Base-by-base conservation (phyloP, 2,797 vertebrate species). In the Parauchenoglanis punctatus region DNA sequence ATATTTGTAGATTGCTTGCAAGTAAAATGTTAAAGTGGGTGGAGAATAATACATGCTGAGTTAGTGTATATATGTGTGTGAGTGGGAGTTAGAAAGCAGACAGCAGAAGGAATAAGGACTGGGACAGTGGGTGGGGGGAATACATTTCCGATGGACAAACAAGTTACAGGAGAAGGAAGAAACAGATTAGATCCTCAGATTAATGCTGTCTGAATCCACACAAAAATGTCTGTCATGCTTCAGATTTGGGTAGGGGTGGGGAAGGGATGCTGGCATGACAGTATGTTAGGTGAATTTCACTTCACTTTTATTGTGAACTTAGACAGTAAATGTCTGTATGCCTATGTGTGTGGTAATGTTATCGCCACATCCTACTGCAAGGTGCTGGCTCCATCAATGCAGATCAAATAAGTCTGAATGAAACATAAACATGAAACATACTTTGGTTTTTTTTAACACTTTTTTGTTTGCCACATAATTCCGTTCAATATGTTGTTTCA, bases 121-220 rank as follows among this genome's bases (percentile, higher is more conserved):
- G 80, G 81, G 88, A 75, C 87, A 77, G 86, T 86, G 68, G 84
- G 61, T 73, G 63, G 85, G 68, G 80, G 56, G 76, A 86, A 85
- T 54, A 81, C 89, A 88, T 90, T 84, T 85, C 88, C 61, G 4
- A 85, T 83, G 40, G 35, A 85, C 89, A 93, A 94, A 92, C 91
- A 93, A 88, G 88, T 49, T 25, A 12, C 59, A 91, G 31, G 25
- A 68, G 25, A 63, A 78, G 67, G 40, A 78, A 72, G n/a, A 25
- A 61, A 35, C 54, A 75, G 85, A 85, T 87, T 44, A 83, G 40
- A 72, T 84, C 31, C 12, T 61, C 46, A 87, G 88, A 85, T 87
- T 59, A 83, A 23, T 35, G 46, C 35, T 56, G 11, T 80, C 67
- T 84, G 81, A 46, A 81, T 73, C 83, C 25, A 77, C 35, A 40